phyloP scores from a whole-genome alignment of 2,888 invertebrate genomes.

The Petrophora chlorosata region DNA sequence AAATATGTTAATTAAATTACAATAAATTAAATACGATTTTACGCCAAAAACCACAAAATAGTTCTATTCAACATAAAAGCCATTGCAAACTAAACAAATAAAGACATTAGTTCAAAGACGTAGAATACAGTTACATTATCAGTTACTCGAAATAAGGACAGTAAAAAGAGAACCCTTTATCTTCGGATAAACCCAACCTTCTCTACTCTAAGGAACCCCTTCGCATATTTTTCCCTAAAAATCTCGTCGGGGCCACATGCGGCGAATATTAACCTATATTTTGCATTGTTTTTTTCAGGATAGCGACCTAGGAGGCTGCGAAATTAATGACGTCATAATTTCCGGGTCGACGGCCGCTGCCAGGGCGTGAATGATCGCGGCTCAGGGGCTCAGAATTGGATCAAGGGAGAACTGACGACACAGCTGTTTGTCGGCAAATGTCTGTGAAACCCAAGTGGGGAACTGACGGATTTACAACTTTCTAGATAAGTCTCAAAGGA shows the following conservation, averaged over 20 bases:
- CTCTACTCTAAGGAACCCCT: conserved; percentile 10
- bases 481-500: too few relatives aligned
- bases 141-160: too few relatives aligned
- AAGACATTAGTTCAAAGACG: too few relatives aligned
- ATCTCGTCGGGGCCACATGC: conserved; percentile 16
- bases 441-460: too few relatives aligned
- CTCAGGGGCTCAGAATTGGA: conserved; percentile 14
- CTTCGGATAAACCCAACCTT: not conserved
- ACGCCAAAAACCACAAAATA: too few relatives aligned
- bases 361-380: conserved; percentile 56
- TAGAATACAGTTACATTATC: too few relatives aligned
- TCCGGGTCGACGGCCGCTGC: conserved; percentile 66
- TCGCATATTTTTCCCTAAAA: conserved; percentile 7
- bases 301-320: conserved; percentile 47
- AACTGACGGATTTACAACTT: too few relatives aligned
- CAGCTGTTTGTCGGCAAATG: not conserved
- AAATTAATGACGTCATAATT: conserved; percentile 78
- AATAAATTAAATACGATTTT: too few relatives aligned
- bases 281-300: conserved; percentile 39
- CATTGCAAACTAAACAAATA: too few relatives aligned
- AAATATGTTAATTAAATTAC: too few relatives aligned
- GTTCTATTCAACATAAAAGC: too few relatives aligned
- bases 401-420: conserved; percentile 13
- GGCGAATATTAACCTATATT: conserved; percentile 36
- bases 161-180: too few relatives aligned